Evolutionary conservation across 2,113 vertebrate species (phyloP).

Genomic region (Setophaga petechia): DNA sequence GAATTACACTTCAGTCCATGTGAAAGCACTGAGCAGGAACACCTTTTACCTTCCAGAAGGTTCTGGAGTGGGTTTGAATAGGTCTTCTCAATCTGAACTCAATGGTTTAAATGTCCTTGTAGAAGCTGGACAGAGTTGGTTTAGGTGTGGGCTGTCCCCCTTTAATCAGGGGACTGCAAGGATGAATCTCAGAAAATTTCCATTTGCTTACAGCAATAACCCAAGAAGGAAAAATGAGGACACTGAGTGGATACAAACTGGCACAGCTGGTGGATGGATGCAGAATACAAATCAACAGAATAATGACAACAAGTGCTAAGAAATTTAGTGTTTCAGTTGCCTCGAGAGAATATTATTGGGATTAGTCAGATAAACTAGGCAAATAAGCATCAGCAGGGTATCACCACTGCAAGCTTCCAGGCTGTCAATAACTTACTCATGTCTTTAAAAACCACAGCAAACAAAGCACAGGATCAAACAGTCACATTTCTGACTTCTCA

Average conservation of each 20-base stretch:
- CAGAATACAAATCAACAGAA: background rate
- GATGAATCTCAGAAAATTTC: background rate
- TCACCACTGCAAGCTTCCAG: background rate
- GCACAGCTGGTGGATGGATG: background rate
- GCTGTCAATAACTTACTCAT: background rate
- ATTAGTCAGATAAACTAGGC: background rate
- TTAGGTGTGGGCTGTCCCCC: background rate
- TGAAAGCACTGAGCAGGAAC: background rate
- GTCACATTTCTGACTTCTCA: background rate
- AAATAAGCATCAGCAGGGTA: background rate
- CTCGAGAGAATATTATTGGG: background rate
- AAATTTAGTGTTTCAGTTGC: background rate
- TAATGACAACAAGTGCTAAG: background rate
- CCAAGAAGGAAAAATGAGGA: background rate
- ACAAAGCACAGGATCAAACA: background rate
- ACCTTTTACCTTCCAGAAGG: background rate
- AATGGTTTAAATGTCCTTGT: background rate
- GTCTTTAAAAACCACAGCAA: background rate
- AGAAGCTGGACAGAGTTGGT: background rate
- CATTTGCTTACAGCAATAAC: background rate
- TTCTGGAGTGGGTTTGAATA: background rate
- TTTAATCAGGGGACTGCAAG: background rate
- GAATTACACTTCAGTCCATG: background rate
- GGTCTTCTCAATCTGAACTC: background rate
- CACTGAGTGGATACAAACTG: background rate